A percentile compares a stretch with the other conserved stretches of the same genome.
Conservation (phyloP, 1,140 invertebrate species). For the Bombus sylvicola region DNA sequence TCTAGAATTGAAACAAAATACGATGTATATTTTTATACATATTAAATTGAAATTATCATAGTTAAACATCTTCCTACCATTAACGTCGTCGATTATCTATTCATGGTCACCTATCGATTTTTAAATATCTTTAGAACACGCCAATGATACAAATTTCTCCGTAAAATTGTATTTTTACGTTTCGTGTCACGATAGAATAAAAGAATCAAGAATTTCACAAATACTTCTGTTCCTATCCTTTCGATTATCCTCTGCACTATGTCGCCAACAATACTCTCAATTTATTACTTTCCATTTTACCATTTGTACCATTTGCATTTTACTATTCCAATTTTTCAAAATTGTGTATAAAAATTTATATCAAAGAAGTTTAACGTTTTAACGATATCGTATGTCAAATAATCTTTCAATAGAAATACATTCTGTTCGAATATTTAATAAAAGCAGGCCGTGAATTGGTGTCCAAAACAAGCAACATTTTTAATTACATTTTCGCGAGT, state of each 20-base stretch:
- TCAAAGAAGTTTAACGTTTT: neutral
- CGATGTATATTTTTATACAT: too few species aligned
- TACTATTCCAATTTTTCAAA: too few species aligned
- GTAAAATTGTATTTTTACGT: neutral
- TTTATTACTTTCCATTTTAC: too few species aligned
- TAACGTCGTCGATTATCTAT: neutral
- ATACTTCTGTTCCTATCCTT: too few species aligned
- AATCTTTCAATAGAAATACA: neutral
- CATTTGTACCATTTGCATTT: too few species aligned
- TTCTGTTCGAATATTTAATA: neutral
- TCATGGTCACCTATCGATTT: neutral
- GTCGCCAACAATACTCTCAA: too few species aligned
- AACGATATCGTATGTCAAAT: neutral
- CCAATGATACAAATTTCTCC: neutral
- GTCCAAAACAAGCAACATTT: neutral
- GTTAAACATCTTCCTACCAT: too few species aligned
- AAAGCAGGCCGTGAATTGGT: neutral
- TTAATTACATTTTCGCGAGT: neutral
- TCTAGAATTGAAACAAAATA: too few species aligned
- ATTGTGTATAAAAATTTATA: neutral
- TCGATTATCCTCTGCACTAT: neutral
- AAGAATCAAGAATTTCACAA: neutral
- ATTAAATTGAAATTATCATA: too few species aligned
- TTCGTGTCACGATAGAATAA: neutral
- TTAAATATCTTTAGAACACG: neutral